Evolutionary conservation across 1,140 invertebrate genomes (phyloP).

Genomic region (Streblospio benedicti): DNA sequence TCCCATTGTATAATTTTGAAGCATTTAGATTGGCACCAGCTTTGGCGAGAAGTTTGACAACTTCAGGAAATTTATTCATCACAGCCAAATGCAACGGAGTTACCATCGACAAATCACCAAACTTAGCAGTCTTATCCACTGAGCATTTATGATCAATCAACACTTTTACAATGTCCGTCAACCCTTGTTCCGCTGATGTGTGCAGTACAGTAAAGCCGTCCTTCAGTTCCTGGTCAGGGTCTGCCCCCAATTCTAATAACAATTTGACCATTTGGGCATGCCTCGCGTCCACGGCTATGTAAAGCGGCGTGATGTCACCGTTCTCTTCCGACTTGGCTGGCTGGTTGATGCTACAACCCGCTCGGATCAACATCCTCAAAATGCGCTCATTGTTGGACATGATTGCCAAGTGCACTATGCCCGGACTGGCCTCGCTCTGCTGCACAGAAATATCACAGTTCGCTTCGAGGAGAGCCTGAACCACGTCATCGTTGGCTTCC

Average conservation of each 20-base stretch:
- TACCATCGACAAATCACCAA: constrained; percentile 57
- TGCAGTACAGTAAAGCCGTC: constrained; percentile 37
- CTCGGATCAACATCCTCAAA: constrained; percentile 1
- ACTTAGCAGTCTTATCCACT: constrained; percentile 26
- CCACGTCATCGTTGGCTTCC: constrained; percentile 9
- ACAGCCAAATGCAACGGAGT: constrained; percentile 85
- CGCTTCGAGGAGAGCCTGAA: constrained; percentile 10
- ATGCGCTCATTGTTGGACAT: constrained; percentile 2
- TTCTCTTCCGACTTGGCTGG: constrained; percentile 7
- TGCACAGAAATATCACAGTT: constrained; percentile 2
- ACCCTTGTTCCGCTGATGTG: constrained; percentile 9
- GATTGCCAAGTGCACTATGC: constrained; percentile 9
- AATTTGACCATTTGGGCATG: constrained; percentile 77
- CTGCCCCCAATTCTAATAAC: constrained; percentile 86
- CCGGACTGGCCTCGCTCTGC: neutral
- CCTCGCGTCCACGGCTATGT: constrained; percentile 96
- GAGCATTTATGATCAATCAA: neutral
- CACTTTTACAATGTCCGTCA: neutral
- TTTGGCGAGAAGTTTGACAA: constrained; percentile 81
- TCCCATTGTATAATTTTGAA: neutral
- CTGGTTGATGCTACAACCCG: constrained; percentile 7
- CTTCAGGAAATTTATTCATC: constrained; percentile 87
- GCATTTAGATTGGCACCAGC: constrained; percentile 54
- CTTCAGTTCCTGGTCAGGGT: constrained; percentile 90
- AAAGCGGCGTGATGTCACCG: constrained; percentile 58